Base-by-base conservation (phyloP, 2,113 vertebrate genomes). In the Camelus dromedarius region DNA sequence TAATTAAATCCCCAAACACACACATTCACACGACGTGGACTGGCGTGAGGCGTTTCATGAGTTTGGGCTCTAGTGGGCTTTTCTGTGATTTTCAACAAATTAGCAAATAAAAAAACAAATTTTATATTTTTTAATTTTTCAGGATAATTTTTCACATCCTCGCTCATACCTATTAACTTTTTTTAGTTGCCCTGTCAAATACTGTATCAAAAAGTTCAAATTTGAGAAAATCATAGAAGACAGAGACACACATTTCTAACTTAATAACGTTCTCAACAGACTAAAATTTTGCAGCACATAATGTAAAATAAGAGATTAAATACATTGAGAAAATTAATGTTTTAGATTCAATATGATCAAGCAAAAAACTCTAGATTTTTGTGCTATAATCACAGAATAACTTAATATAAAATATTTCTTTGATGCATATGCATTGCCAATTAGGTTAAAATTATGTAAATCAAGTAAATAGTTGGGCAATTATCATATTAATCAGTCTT, bases 271-370 rank as follows among this genome's bases (percentile, higher is more conserved):
- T 76, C 38, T 83, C 18, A 38, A 82, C 13, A 80, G 32, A 73
- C 3, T 73, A 89, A 87, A 77, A 85, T 35, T 79, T 86, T 26
- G 67, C 3, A 75, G 22, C 35, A 95, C 10, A 50, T 32, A 80
- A 84, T 93, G 82, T 89, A 58, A 85, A 76, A 69, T 30, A 64
- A 62, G 54, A 82, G 12, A 69, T 80, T 89, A 42, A 89, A 70
- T 11, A 89, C 12, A 50, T 2, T 77, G 6, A 89, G 30, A 70
- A 69, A 69, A 88, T 72, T 8, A 64, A 19, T 38, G 60, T 83
- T 95, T 73, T 26, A 90, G 18, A 19, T 91, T 62, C 24, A 38
- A 64, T 22, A 69, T 93, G 19, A 82, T 67, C n/a, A 91, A 89
- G 32, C 18, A 20, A 72, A 83, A 85, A 82, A 66, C 73, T 20